Base-by-base conservation (phyloP, 2,888 invertebrate species). In the Hartigia nigra region DNA sequence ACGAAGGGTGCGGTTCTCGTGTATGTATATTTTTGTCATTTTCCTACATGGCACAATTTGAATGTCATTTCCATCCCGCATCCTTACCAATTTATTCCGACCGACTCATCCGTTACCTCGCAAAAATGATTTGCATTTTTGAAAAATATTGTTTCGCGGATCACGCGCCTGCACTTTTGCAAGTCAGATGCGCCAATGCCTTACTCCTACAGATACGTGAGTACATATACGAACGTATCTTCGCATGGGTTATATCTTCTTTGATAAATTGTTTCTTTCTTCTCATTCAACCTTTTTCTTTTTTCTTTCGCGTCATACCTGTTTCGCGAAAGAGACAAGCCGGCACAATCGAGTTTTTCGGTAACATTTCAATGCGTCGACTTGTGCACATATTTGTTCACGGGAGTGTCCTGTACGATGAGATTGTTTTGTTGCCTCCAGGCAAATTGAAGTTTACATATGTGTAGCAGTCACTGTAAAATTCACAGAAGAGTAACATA, bases 11-110 rank as follows among this genome's bases (percentile, higher is more conserved):
- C 39, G 77, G 69, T 81, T 76, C 81, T 80, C 79, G 84, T 78
- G 83, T 86, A 87, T 86, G 85, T 87, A 87, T 90, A 90, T 89
- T 88, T 89, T 88, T 87, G 88, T 89, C 89, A 88, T 89, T 89
- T 89, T 87, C 55, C 86, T 83, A 84, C 83, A 82, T 82, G 82
- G 76, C 85, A 86, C 82, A 89, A 90, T 90, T 90, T 90, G 86
- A 90, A 90, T 90, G 90, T 90, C 90, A 90, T 90, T 88, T 89
- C 83, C 85, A 86, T 83, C 84, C 78, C 84, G 83, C 84, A 83
- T 87, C 85, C 84, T 86, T 87, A 86, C 87, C 90, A 88, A 90
- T 90, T 90, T 90, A 90, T 90, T 88, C 86, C 82, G 78, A 76
- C 78, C 79, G 76, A 79, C 78, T 78, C 78, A 78, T 78, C 78